Base-by-base conservation (phyloP, 2,888 invertebrate genomes). In the Abrostola triplasia region DNA sequence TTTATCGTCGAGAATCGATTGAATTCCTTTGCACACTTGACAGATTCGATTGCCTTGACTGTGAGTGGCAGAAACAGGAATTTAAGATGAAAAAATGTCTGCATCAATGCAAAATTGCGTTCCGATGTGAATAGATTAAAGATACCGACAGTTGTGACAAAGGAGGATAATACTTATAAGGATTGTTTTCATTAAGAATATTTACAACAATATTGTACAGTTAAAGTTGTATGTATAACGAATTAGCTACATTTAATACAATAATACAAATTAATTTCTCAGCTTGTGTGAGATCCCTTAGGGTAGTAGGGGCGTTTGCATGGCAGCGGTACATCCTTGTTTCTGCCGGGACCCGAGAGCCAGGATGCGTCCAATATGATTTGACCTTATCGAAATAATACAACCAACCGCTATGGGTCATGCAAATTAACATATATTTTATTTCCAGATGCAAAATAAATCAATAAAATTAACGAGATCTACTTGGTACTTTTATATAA, bases 221-320 rank as follows among this genome's bases (percentile, higher is more conserved):
- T 4, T 13, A 42, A 42, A 7, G n/a, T 42, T 40, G 0, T 9
- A 5, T 9, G 9, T 40, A 40, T 9, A 40, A 0, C 0, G 5
- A 40, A 40, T 40, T 11, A n/a, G n/a, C n/a, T n/a, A n/a, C n/a
- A 56, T 76, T 73, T 77, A 75, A 67, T 72, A 67, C 57, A 58
- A 71, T 79, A 71, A 67, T 68, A 78, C 76, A 75, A 64, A 74
- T 64, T 67, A 67, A 71, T 76, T 71, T 63, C 54, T 73, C 59
- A 58, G 52, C 58, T 48, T 57, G 41, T 8, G 1, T 60, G 44
- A 41, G 82, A 81, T 42, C 76, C 72, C 62, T 84, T 88, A 0
- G 85, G 76, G 70, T 90, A 90, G 59, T 88, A 88, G 5, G 87
- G 83, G 67, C 76, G 88, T 52, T 77, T 87, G 74, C 91, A 90